Percentiles rank a stretch among this genome's conserved stretches.
Conservation (phyloP, 2,113 vertebrate genomes). For the Datnioides undecimradiatus region DNA sequence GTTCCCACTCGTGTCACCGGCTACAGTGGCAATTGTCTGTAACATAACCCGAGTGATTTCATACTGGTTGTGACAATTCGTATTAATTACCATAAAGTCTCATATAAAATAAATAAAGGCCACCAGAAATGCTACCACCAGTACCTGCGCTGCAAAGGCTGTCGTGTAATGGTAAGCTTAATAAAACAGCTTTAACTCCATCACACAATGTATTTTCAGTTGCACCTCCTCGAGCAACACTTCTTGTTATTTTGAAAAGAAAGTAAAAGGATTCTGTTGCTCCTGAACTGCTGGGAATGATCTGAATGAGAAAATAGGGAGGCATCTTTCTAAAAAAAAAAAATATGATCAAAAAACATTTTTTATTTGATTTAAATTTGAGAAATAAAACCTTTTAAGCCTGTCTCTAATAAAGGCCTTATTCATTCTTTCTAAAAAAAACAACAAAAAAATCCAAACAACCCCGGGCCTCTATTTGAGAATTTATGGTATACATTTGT, state of each 20-base stretch:
- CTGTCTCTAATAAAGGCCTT: neutral
- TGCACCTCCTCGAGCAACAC: neutral
- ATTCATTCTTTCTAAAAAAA: neutral
- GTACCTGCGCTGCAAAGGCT: neutral
- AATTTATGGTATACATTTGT: conserved; percentile 10
- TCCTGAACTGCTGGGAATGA: neutral
- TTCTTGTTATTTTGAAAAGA: conserved; percentile 32
- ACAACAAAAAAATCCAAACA: too few species aligned
- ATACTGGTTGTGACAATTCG: neutral
- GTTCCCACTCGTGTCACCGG: neutral
- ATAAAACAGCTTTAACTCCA: neutral
- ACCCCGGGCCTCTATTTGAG: neutral
- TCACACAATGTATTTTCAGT: neutral
- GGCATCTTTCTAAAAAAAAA: neutral
- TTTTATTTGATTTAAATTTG: too few species aligned
- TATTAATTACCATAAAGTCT: neutral
- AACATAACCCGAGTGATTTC: neutral
- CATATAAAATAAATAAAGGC: neutral
- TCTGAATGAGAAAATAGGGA: conserved; percentile 11
- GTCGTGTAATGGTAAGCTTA: neutral
- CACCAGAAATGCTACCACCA: neutral
- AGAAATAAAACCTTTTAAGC: too few species aligned
- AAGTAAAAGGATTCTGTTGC: neutral
- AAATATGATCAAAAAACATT: neutral
- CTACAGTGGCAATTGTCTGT: neutral